These are phyloP conservation scores for Campylomormyrus tamandua DNA, from an alignment of 2,113 vertebrate genomes.

Conservation along the genomic window DNA sequence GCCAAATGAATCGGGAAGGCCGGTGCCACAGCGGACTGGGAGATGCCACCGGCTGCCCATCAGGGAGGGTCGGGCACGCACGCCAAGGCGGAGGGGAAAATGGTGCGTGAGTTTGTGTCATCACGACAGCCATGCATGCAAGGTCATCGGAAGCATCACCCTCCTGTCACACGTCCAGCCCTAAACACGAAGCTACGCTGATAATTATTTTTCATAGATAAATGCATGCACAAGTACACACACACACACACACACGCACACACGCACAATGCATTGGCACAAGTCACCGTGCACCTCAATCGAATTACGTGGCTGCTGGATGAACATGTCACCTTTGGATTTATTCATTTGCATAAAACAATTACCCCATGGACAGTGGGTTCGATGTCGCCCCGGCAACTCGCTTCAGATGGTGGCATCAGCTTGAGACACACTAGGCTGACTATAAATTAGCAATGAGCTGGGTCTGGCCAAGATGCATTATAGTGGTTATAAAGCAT, in stretches of 20 bases:
- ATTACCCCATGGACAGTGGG: constrained; percentile 67
- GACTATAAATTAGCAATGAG: constrained; percentile 79
- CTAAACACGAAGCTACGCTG: constrained; percentile 2
- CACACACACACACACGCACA: not conserved
- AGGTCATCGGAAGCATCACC: not conserved
- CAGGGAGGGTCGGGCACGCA: not conserved
- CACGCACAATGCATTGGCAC: constrained; percentile 13
- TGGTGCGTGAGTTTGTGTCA: not conserved
- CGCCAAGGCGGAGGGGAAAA: not conserved
- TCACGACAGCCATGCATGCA: not conserved
- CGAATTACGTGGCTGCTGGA: constrained; percentile 53
- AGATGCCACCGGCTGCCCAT: not conserved
- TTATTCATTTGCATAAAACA: constrained; percentile 80
- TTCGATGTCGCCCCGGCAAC: constrained; percentile 86
- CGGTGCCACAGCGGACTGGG: not conserved
- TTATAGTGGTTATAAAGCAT: constrained; percentile 69
- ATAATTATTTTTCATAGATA: not conserved
- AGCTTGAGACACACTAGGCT: constrained; percentile 64
- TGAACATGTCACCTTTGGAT: constrained; percentile 54
- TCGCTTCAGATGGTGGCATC: constrained; percentile 69
- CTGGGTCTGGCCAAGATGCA: constrained; percentile 59
- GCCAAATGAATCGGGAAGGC: not conserved
- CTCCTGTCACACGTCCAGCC: not conserved
- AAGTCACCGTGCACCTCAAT: constrained; percentile 38
- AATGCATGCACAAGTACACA: too few species aligned